phyloP scores from a whole-genome alignment of 1,140 invertebrate species.

The Penaeus indicus region DNA sequence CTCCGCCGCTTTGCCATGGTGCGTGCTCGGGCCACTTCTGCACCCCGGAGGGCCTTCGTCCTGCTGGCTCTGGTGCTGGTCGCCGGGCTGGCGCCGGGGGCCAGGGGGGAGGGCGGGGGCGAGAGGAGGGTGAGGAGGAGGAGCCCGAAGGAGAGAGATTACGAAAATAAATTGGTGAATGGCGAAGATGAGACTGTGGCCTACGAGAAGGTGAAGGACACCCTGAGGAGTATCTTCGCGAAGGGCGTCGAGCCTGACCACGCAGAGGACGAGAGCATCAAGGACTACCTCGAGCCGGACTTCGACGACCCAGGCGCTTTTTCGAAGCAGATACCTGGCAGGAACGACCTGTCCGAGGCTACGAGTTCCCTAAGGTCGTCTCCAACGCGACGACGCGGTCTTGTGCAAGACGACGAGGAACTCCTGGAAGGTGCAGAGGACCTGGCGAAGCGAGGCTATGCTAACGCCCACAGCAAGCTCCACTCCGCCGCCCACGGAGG shows the following conservation, averaged over 20 bases:
- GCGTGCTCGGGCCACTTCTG: not conserved
- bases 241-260: constrained; percentile 20
- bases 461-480: not conserved
- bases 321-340: no score
- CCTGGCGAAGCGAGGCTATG: no score
- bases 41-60: not conserved
- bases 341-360: no score
- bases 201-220: constrained; percentile 38
- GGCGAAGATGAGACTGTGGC: not conserved
- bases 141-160: no score
- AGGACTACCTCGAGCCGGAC: not conserved
- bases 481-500: constrained; percentile 18
- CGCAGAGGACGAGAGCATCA: not conserved
- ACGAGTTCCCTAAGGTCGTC: no score
- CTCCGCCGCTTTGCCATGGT: not conserved
- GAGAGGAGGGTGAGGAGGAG: not conserved
- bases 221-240: constrained; percentile 14
- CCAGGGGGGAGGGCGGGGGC: not conserved
- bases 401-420: no score
- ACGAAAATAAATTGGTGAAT: not conserved
- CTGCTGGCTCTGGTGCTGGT: constrained; percentile 11
- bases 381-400: no score
- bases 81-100: not conserved
- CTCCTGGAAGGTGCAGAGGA: no score
- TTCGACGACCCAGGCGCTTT: not conserved